A percentile compares a stretch with the other conserved stretches of the same genome.
Evolutionary conservation across 2,113 vertebrate genomes (phyloP).

Genomic region (Polyodon spathula): DNA sequence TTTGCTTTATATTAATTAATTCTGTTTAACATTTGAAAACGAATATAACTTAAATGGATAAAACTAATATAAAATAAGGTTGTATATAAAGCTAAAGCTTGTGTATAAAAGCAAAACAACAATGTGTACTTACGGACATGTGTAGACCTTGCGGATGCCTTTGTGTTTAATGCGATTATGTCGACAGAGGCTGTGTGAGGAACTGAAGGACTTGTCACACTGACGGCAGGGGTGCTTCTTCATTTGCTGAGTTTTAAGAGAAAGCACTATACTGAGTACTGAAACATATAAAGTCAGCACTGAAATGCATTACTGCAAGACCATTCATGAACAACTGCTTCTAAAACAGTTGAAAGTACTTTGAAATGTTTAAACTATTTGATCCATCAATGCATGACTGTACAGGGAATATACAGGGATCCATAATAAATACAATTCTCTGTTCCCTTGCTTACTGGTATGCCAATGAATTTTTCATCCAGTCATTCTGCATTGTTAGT

Average conservation of each 20-base stretch:
- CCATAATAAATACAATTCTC: neutral
- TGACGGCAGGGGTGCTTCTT: slow-evolving; percentile 94
- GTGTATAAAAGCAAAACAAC: neutral
- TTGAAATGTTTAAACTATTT: too few relatives aligned
- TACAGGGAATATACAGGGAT: neutral
- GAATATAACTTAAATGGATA: too few relatives aligned
- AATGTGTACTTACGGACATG: slow-evolving; percentile 76
- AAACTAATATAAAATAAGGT: neutral
- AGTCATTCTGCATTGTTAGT: too few relatives aligned
- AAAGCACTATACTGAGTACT: slow-evolving; percentile 9
- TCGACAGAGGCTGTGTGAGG: slow-evolving; percentile 88
- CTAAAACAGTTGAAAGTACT: too few relatives aligned
- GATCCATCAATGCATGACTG: neutral
- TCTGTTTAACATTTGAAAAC: too few relatives aligned
- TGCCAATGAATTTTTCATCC: too few relatives aligned
- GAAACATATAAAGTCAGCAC: neutral
- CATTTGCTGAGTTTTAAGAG: slow-evolving; percentile 67
- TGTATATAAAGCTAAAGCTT: neutral
- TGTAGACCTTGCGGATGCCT: slow-evolving; percentile 79
- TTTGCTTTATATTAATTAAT: too few relatives aligned
- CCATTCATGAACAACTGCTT: too few relatives aligned
- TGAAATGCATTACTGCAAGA: neutral
- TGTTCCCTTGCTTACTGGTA: too few relatives aligned
- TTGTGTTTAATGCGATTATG: slow-evolving; percentile 98
- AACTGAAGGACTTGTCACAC: slow-evolving; percentile 96